Percentiles rank a stretch among this genome's conserved stretches.
phyloP scores from a whole-genome alignment of 2,797 vertebrate genomes.

The Eleutherodactylus coqui region DNA sequence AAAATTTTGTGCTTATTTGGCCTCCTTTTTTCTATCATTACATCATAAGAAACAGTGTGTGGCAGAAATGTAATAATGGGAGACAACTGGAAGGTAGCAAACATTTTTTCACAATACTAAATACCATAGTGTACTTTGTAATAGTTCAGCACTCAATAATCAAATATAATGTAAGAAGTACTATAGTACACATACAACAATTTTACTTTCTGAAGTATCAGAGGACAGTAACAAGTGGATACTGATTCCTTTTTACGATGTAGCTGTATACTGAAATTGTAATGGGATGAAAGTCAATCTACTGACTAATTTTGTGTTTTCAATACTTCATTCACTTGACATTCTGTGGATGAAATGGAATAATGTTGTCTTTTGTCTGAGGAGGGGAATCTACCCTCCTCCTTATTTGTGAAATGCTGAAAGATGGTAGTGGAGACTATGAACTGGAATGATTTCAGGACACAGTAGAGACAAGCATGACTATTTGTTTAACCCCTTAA shows the following conservation, averaged over 20 bases:
- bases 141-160: too few relatives aligned
- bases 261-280: conserved; percentile 68
- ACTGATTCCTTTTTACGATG: neutral
- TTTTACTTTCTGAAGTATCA: neutral
- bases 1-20: too few relatives aligned
- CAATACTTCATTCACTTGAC: conserved; percentile 95
- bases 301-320: conserved; percentile 81
- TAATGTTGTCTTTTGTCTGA: conserved; percentile 96
- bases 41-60: too few relatives aligned
- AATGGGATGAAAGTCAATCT: conserved; percentile 90
- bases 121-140: too few relatives aligned
- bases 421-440: conserved; percentile 76
- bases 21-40: too few relatives aligned
- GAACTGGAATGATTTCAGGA: conserved; percentile 42
- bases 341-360: conserved; percentile 82
- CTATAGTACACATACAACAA: neutral
- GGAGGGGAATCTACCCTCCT: conserved; percentile 74
- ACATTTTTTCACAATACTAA: too few relatives aligned
- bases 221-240: neutral
- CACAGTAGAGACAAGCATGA: conserved; percentile 22
- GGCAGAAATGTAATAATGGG: too few relatives aligned
- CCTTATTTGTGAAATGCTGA: conserved; percentile 75
- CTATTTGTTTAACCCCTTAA: conserved; percentile 28
- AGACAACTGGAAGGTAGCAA: too few relatives aligned
- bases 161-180: too few relatives aligned